phyloP scores from a whole-genome alignment of 2,888 invertebrate genomes.

The Anoplius nigerrimus region DNA sequence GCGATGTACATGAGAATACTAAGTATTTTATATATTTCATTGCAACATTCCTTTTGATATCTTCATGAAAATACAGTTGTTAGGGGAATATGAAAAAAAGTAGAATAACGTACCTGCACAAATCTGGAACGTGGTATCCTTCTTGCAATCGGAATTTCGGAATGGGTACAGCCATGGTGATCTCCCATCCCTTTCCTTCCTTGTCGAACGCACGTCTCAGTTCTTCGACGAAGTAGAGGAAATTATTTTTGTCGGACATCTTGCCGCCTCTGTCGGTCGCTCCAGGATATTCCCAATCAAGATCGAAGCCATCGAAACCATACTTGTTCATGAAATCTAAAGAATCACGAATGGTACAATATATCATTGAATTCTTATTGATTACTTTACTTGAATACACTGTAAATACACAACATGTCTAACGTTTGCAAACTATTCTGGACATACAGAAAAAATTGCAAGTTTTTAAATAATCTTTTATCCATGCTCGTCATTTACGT shows the following conservation, averaged over 20 bases:
- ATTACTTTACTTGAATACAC: no score
- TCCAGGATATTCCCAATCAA: conserved; percentile 95
- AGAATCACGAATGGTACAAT: background rate
- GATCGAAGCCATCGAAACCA: conserved; percentile 89
- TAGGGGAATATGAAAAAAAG: background rate
- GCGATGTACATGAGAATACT: no score
- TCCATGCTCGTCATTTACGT: no score
- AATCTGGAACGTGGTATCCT: conserved; percentile 92
- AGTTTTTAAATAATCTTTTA: no score
- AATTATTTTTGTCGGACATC: conserved; percentile 89
- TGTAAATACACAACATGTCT: no score
- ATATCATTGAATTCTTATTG: background rate
- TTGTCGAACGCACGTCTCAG: conserved; percentile 86
- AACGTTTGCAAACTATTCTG: no score
- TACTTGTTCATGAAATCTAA: conserved; percentile 85
- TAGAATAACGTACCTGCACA: conserved; percentile 82
- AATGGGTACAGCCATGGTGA: conserved; percentile 92
- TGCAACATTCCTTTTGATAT: no score
- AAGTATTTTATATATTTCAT: background rate
- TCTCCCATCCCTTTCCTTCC: conserved; percentile 87
- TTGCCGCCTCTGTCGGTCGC: conserved; percentile 91
- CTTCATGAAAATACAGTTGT: no score
- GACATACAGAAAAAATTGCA: no score
- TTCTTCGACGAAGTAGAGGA: conserved; percentile 89
- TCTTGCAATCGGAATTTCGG: conserved; percentile 91